phyloP scores from a whole-genome alignment of 2,797 vertebrate species.

The Urophycis tenuis region DNA sequence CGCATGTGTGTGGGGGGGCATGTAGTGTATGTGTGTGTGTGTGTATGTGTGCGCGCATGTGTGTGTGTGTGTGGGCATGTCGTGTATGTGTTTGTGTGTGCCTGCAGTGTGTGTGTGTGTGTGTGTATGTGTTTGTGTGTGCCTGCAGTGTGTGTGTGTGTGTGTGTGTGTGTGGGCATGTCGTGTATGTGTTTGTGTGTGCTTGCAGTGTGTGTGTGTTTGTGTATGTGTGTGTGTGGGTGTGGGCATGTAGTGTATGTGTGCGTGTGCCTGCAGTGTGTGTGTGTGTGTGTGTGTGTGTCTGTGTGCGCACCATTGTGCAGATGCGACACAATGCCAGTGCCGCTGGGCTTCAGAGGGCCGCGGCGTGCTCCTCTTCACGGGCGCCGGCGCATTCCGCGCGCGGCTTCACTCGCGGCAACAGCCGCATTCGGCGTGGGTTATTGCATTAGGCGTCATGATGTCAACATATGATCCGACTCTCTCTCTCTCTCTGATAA shows the following conservation, averaged over 20 bases:
- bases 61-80: neutral
- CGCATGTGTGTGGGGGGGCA: neutral
- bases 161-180: neutral
- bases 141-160: neutral
- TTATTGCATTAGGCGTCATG: constrained; percentile 48
- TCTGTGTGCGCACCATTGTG: no score
- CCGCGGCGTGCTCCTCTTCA: constrained; percentile 47
- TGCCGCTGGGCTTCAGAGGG: neutral
- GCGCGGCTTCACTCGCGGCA: constrained; percentile 23
- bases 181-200: no score
- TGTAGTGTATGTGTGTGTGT: constrained; percentile 2
- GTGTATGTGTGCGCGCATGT: neutral
- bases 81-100: constrained; percentile 7
- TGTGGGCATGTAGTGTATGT: neutral
- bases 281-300: constrained; percentile 5
- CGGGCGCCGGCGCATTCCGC: constrained; percentile 43
- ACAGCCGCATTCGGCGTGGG: constrained; percentile 42
- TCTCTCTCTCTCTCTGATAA: constrained; percentile 35
- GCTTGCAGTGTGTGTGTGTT: neutral
- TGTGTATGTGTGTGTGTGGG: no score
- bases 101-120: neutral
- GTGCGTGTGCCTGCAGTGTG: neutral
- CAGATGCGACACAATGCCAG: no score
- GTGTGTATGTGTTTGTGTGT: constrained; percentile 3
- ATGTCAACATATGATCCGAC: constrained; percentile 43